A percentile compares a stretch with the other conserved stretches of the same genome.
These are phyloP conservation scores for Nasonia oneida DNA, from an alignment of 2,888 invertebrate species.

Conservation along the genomic window DNA sequence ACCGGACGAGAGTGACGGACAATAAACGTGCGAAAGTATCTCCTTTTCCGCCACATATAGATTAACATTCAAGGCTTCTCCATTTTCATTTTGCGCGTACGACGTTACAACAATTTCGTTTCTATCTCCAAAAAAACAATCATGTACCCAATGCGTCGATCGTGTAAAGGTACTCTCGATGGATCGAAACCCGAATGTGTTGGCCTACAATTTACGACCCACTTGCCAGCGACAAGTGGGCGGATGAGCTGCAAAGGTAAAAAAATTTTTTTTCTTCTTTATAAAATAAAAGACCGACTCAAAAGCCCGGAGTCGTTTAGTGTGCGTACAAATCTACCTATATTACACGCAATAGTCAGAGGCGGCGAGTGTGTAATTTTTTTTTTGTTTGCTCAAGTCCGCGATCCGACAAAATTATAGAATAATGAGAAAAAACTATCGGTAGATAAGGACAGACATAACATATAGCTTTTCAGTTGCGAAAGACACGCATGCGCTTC, in stretches of 20 bases:
- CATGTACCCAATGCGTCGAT: conserved; percentile 27
- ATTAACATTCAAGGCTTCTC: conserved; percentile 26
- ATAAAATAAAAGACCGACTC: conserved; percentile 27
- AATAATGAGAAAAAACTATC: conserved; percentile 27
- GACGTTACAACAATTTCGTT: conserved; percentile 22
- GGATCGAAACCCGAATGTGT: conserved; percentile 54
- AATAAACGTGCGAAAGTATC: conserved; percentile 47
- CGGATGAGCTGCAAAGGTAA: conserved; percentile 49
- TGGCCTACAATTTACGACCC: conserved; percentile 55
- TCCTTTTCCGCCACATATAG: conserved; percentile 16
- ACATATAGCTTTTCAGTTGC: conserved; percentile 19
- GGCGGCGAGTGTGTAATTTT: conserved; percentile 49
- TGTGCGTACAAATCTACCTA: conserved; percentile 53
- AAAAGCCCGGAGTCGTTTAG: conserved; percentile 44
- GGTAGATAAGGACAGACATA: neutral
- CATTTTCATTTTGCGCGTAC: conserved; percentile 6
- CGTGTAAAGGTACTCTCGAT: conserved; percentile 31
- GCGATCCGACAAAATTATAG: conserved; percentile 37
- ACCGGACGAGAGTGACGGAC: conserved; percentile 57
- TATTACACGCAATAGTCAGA: conserved; percentile 48
- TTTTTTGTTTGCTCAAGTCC: neutral
- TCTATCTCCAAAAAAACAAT: neutral
- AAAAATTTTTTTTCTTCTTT: conserved; percentile 28
- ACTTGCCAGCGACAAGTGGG: conserved; percentile 44
- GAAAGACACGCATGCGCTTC: conserved; percentile 28